Evolutionary conservation across 2,888 invertebrate genomes (phyloP).

Genomic region (Lamproptera curius): DNA sequence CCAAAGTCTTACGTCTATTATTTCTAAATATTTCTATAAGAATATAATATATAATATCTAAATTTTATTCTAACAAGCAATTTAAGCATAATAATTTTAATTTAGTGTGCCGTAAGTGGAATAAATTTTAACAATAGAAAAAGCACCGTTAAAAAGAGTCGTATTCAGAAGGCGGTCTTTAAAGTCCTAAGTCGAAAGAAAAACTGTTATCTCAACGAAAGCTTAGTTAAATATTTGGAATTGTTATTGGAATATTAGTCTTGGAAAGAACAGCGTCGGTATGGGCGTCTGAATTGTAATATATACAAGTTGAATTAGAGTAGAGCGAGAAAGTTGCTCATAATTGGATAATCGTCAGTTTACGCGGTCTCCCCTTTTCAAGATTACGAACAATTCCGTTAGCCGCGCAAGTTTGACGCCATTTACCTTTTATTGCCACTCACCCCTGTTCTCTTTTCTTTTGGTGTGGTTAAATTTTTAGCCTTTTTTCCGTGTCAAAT

Average conservation of each 20-base stretch:
- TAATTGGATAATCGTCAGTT: conserved; percentile 9
- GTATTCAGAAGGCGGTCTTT: no score
- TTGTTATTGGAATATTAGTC: conserved; percentile 1
- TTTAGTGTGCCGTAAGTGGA: no score
- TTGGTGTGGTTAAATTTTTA: neutral
- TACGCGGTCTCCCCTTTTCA: conserved; percentile 6
- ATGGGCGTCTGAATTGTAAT: conserved; percentile 5
- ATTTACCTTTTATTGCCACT: conserved; percentile 7
- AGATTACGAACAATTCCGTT: conserved; percentile 9
- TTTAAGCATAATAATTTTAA: no score
- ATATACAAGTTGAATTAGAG: conserved; percentile 12
- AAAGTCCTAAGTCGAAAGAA: no score
- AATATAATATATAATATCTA: no score
- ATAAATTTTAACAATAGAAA: no score
- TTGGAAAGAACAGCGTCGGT: neutral
- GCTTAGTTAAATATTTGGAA: neutral
- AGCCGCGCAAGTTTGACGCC: neutral
- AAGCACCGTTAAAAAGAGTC: no score
- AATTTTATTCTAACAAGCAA: no score
- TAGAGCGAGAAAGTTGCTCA: conserved; percentile 8
- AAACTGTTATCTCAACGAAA: conserved; percentile 2
- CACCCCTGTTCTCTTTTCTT: neutral
- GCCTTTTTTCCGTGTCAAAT: neutral
- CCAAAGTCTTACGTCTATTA: no score
- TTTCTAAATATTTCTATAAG: no score